phyloP scores from a whole-genome alignment of 2,888 invertebrate genomes.

The Eupithecia exiguata region DNA sequence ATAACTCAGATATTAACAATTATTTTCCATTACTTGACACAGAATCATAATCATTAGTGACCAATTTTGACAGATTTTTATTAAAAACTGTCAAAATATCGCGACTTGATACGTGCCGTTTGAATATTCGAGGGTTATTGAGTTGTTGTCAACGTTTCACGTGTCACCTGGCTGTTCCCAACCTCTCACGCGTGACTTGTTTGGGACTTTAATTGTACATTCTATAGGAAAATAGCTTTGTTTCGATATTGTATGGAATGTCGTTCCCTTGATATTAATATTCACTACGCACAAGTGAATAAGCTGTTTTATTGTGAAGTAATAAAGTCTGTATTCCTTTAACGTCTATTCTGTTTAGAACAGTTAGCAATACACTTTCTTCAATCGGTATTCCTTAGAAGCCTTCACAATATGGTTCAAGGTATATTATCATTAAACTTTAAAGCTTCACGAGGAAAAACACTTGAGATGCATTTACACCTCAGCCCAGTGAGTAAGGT shows the following conservation, averaged over 20 bases:
- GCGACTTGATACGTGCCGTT: too few relatives aligned
- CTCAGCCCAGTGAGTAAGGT: not conserved
- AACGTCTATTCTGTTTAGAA: not conserved
- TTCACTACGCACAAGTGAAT: not conserved
- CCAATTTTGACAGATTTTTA: too few relatives aligned
- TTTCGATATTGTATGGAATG: not conserved
- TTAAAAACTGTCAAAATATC: too few relatives aligned
- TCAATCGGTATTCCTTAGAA: conserved; percentile 17
- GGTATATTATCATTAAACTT: conserved; percentile 34
- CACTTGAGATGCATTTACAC: conserved; percentile 14
- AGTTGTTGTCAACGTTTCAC: not conserved
- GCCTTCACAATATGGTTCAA: conserved; percentile 19
- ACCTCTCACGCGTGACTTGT: not conserved
- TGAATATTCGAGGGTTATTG: not conserved
- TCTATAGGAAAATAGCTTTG: not conserved
- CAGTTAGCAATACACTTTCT: not conserved
- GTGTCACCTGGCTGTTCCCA: not conserved
- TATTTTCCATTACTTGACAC: too few relatives aligned
- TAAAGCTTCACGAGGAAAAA: conserved; percentile 30
- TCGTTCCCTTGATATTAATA: not conserved
- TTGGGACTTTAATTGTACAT: not conserved
- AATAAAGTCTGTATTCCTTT: not conserved
- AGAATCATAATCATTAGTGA: too few relatives aligned
- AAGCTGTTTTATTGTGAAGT: not conserved
- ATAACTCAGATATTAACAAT: too few relatives aligned